Percentiles rank a stretch among this genome's conserved stretches.
Evolutionary conservation across 1,140 invertebrate species (phyloP).

Genomic region (Muscidifurax raptorellus): DNA sequence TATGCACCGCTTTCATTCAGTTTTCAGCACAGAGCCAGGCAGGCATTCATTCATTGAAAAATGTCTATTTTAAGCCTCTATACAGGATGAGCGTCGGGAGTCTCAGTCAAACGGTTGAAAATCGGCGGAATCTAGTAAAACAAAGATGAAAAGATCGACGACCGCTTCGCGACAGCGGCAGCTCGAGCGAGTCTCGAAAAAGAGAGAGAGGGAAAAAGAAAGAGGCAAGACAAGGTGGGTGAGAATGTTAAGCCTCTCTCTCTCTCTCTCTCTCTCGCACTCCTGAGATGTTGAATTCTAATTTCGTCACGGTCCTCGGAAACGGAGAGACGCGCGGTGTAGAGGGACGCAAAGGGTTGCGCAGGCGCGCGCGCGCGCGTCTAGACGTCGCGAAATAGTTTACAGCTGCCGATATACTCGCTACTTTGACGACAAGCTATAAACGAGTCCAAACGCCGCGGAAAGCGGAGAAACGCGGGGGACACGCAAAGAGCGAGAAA

Average conservation of each 20-base stretch:
- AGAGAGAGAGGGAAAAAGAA: slow-evolving; percentile 15
- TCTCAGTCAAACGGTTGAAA: too few relatives aligned
- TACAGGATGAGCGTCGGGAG: too few relatives aligned
- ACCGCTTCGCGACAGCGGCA: neutral
- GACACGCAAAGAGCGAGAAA: slow-evolving; percentile 7
- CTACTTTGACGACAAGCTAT: slow-evolving; percentile 54
- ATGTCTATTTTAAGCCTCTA: too few relatives aligned
- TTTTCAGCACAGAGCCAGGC: too few relatives aligned
- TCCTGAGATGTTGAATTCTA: slow-evolving; percentile 50
- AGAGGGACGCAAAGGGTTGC: slow-evolving; percentile 29
- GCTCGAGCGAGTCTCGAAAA: neutral
- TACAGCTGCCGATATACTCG: slow-evolving; percentile 52
- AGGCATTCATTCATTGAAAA: too few relatives aligned
- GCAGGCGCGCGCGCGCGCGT: slow-evolving; percentile 47
- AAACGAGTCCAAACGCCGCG: slow-evolving; percentile 45
- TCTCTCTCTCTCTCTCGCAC: neutral
- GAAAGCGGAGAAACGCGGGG: slow-evolving; percentile 21
- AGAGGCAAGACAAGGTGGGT: slow-evolving; percentile 30
- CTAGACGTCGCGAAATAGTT: slow-evolving; percentile 55
- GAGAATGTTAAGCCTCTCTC: slow-evolving; percentile 27
- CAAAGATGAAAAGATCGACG: slow-evolving; percentile 6
- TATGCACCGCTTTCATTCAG: neutral
- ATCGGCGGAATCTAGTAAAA: neutral
- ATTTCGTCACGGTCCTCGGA: slow-evolving; percentile 52
- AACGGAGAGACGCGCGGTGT: slow-evolving; percentile 36